Base-by-base conservation (phyloP, 2,113 vertebrate genomes). In the Anguilla japonica region DNA sequence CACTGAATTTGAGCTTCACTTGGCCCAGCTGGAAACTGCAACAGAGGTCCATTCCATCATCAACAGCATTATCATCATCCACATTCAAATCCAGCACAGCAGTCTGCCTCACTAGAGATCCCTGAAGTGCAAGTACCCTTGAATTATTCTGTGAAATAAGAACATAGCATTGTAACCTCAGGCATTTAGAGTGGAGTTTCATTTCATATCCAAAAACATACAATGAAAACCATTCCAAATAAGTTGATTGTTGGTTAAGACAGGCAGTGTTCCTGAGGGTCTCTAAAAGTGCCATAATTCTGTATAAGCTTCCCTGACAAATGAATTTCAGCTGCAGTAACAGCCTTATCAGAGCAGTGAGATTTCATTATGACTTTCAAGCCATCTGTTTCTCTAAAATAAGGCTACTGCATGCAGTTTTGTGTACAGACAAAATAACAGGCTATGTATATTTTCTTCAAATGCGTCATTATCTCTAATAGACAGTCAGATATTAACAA, bases 271-370 rank as follows among this genome's bases (percentile, higher is more conserved):
- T 80, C 13, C 15, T 41, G 18, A 0, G 41, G 79, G 41, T 41
- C 71, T 81, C 78, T 85, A 41, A 81, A 26, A 39, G 41, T 79
- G 83, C 41, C 53, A 81, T 71, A 40, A 84, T 63, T 87, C 79
- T 81, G 14, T n/a, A 82, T 41, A 2, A 71, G 83, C 78, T 18
- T 8, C 67, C 34, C 39, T 40, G 40, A 8, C 53, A 41, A 39
- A 39, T 75, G 40, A 57, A n/a, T 41, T 63, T 56, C 46, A 81
- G 81, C 46, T 60, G 26, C 81, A 53, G 22, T 81, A 86, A 60
- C 20, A 84, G 41, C 46, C 71, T 84, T 87, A 80, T 60, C 53
- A 43, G 11, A 80, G 75, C 11, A 67, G 75, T 43, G 40, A 80
- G 50, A 87, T 50, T 26, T 84, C 50, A 84, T 79, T 43, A 81